These are phyloP conservation scores for Coleophora flavipennella DNA, from an alignment of 2,888 invertebrate genomes.

Conservation along the genomic window DNA sequence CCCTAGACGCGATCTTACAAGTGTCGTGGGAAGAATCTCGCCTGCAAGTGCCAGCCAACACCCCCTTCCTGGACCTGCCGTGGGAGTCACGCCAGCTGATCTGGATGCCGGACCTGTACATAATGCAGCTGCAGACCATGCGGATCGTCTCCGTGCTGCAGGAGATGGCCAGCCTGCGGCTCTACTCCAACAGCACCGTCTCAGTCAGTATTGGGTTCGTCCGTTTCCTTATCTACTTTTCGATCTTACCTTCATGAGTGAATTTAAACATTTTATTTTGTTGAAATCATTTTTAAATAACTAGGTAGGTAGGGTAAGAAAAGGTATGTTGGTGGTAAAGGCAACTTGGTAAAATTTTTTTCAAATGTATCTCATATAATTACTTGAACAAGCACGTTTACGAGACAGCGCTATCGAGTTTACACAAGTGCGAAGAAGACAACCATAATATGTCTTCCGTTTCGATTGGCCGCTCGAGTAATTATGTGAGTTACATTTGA, in stretches of 20 bases:
- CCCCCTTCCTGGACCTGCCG: slow-evolving; percentile 71
- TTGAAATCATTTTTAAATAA: too few species aligned
- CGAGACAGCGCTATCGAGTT: too few species aligned
- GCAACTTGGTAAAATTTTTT: too few species aligned
- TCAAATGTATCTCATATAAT: too few species aligned
- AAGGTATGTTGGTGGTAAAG: too few species aligned
- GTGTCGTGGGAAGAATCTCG: slow-evolving; percentile 75
- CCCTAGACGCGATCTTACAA: slow-evolving; percentile 76
- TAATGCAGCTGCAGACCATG: slow-evolving; percentile 76
- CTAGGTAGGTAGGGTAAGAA: too few species aligned
- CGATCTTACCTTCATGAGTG: neutral
- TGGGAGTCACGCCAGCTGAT: slow-evolving; percentile 75
- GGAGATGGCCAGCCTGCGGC: slow-evolving; percentile 75
- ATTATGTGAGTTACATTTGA: too few species aligned
- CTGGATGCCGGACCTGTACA: slow-evolving; percentile 77
- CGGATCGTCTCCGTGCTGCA: slow-evolving; percentile 73
- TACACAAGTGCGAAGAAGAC: too few species aligned
- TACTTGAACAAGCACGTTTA: too few species aligned
- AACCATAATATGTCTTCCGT: too few species aligned
- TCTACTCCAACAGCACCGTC: slow-evolving; percentile 75
- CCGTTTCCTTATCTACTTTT: slow-evolving; percentile 14
- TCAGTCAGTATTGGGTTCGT: slow-evolving; percentile 77
- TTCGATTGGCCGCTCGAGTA: too few species aligned
- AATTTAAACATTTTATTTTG: too few species aligned
- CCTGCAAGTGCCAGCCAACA: slow-evolving; percentile 54